Conservation (phyloP, 2,113 vertebrate species). For the Tupaia chinensis region DNA sequence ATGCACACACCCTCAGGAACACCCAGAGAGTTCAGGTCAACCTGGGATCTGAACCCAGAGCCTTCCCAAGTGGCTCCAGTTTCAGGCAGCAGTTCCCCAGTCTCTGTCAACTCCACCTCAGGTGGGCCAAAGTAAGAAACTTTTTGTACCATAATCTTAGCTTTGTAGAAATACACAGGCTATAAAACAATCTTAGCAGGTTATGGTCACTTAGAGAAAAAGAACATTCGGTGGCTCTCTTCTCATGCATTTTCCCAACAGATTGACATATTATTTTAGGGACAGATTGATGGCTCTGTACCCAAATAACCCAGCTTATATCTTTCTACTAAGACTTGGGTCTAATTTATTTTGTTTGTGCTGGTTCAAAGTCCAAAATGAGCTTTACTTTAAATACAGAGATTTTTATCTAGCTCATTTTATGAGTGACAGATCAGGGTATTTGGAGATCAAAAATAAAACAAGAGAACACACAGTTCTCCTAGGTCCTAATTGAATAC, state of each 20-base stretch:
- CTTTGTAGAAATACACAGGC: not conserved
- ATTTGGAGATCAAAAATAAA: not conserved
- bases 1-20: no score
- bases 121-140: not conserved
- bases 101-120: no score
- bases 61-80: no score
- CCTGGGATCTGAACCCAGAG: no score
- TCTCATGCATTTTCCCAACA: not conserved
- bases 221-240: not conserved
- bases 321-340: not conserved
- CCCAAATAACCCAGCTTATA: not conserved
- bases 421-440: not conserved
- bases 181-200: not conserved
- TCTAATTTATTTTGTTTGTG: not conserved
- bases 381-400: conserved; percentile 20
- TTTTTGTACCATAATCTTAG: not conserved
- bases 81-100: no score
- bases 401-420: not conserved
- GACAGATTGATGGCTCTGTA: not conserved
- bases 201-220: not conserved
- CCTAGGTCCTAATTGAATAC: not conserved
- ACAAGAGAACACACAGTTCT: not conserved
- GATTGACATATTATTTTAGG: not conserved
- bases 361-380: not conserved
- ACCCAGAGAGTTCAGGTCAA: no score